These are phyloP conservation scores for Cavia aperea DNA, from an alignment of 2,113 vertebrate genomes.

Conservation along the genomic window DNA sequence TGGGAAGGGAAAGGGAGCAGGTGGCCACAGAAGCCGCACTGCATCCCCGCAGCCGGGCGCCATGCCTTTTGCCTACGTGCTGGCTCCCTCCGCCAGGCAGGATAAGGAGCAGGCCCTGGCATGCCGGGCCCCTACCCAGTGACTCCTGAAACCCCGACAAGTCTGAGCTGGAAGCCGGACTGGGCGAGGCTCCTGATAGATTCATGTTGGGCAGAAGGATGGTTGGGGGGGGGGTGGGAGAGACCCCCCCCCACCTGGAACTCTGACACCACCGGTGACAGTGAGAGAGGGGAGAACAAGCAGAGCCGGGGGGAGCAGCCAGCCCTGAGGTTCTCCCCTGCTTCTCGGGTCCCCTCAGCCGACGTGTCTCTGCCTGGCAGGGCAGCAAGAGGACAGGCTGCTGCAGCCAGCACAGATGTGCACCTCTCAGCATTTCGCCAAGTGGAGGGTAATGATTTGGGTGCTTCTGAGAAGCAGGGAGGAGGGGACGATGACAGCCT, in stretches of 20 bases:
- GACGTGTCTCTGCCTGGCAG: neutral
- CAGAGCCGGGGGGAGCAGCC: neutral
- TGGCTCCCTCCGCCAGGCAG: constrained; percentile 39
- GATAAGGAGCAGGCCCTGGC: constrained; percentile 57
- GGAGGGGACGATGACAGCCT: neutral
- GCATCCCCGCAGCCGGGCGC: constrained; percentile 7
- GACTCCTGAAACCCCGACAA: constrained; percentile 67
- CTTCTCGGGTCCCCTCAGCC: neutral
- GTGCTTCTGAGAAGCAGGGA: neutral
- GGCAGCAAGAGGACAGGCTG: neutral
- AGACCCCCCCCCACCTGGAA: constrained; percentile 41
- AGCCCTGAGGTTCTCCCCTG: neutral
- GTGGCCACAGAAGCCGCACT: neutral
- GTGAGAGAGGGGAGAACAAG: too few relatives aligned
- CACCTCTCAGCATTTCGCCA: constrained; percentile 39
- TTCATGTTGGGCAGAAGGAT: constrained; percentile 29
- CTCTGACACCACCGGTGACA: neutral
- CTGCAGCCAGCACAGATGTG: neutral
- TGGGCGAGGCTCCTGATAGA: constrained; percentile 59
- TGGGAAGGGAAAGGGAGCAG: neutral
- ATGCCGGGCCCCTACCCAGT: constrained; percentile 61
- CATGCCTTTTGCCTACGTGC: constrained; percentile 62
- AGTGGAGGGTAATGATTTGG: constrained; percentile 31
- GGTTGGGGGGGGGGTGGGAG: neutral
- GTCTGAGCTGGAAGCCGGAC: constrained; percentile 57